These are phyloP conservation scores for Melolontha melolontha DNA, from an alignment of 2,888 invertebrate species.

Conservation along the genomic window DNA sequence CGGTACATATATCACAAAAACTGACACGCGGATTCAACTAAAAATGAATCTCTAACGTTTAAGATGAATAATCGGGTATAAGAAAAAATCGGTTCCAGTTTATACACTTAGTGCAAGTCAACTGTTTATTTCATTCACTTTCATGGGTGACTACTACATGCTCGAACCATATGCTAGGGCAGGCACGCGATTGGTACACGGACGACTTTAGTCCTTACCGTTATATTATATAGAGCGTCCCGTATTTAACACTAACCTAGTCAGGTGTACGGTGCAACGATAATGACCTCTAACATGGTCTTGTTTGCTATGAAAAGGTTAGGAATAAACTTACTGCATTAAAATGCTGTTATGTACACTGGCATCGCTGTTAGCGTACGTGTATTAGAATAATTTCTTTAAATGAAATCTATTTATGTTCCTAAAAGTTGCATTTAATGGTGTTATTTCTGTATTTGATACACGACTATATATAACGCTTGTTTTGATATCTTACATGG, in stretches of 20 bases:
- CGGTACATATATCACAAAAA: conserved; percentile 4
- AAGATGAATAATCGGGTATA: conserved; percentile 3
- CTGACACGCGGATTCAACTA: neutral
- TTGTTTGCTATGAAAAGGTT: no score
- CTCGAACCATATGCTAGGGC: conserved; percentile 48
- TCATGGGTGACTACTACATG: conserved; percentile 37
- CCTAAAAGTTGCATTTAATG: no score
- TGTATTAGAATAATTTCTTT: no score
- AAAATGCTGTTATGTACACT: no score
- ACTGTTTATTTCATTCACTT: conserved; percentile 42
- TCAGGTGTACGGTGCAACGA: conserved; percentile 38
- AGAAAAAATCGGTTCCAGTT: conserved; percentile 2
- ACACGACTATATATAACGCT: no score
- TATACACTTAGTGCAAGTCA: conserved; percentile 6
- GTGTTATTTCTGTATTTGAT: no score
- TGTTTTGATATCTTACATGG: no score
- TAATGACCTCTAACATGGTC: conserved; percentile 25
- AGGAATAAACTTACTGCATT: no score
- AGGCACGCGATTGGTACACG: conserved; percentile 49
- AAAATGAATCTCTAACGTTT: neutral
- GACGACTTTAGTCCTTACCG: conserved; percentile 44
- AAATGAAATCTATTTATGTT: no score
- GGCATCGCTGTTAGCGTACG: no score
- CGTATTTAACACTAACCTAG: conserved; percentile 20
- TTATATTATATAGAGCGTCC: conserved; percentile 9